Evolutionary conservation across 2,888 invertebrate genomes (phyloP).

Genomic region (Aleiodes testaceus): DNA sequence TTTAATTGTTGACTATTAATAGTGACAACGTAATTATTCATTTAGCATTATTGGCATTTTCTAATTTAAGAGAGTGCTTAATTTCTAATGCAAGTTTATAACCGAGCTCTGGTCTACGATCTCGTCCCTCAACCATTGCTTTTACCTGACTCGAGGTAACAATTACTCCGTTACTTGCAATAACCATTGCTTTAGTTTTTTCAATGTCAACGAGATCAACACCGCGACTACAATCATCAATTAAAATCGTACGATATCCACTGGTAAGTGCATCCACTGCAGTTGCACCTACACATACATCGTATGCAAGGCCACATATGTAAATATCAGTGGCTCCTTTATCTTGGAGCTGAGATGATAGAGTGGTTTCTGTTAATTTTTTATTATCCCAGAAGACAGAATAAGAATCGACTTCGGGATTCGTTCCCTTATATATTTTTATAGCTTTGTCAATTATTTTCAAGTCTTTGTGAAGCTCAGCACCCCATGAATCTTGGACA

Average conservation of each 20-base stretch:
- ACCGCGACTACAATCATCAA: slow-evolving; percentile 94
- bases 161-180: slow-evolving; percentile 86
- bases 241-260: slow-evolving; percentile 90
- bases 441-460: slow-evolving; percentile 86
- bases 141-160: slow-evolving; percentile 86
- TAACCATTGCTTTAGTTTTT: slow-evolving; percentile 84
- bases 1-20: not conserved
- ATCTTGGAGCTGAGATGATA: slow-evolving; percentile 85
- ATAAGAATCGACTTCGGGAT: slow-evolving; percentile 96
- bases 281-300: slow-evolving; percentile 95
- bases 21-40: not conserved
- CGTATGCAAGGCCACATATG: slow-evolving; percentile 95
- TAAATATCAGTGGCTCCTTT: slow-evolving; percentile 92
- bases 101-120: slow-evolving; percentile 90
- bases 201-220: slow-evolving; percentile 90
- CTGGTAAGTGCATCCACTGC: slow-evolving; percentile 91
- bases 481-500: slow-evolving; percentile 96
- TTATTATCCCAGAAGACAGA: slow-evolving; percentile 99
- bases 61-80: slow-evolving; percentile 71
- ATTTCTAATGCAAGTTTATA: slow-evolving; percentile 91
- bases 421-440: slow-evolving; percentile 92
- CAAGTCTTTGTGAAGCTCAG: slow-evolving; percentile 91
- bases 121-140: slow-evolving; percentile 90
- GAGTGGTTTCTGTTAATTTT: slow-evolving; percentile 88
- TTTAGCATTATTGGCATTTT: slow-evolving; percentile 2